Evolutionary conservation across 2,888 invertebrate genomes (phyloP), one percentile per base, ranked within the genome.

Genomic region (Sussaba pulchella): DNA sequence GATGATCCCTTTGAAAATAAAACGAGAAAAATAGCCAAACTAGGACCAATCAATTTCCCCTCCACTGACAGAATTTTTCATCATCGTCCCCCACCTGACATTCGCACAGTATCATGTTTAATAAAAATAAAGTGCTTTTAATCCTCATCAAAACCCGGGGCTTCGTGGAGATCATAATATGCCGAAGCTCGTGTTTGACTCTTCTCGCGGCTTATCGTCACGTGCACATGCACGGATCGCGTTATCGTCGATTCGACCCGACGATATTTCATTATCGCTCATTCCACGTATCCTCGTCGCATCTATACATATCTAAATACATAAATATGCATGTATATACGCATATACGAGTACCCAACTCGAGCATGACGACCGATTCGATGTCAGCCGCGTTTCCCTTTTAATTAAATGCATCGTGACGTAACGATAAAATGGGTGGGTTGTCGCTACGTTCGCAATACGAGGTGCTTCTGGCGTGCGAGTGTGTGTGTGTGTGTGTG

Each of bases 391-490:
- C 79, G 74, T 80, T 76, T 86, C 83, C 82, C 84, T 85, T 87
- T 88, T 89, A 89, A 89, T 89, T 89, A 89, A 89, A 87, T 87
- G 86, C 85, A 86, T 81, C 85, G 84, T 87, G 86, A 86, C 83
- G 85, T 85, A 84, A 78, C 75, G 61, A 64, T 73, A 78, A 59
- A 73, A 36, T 17, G 69, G 26, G 50, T 54, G 64, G 10, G 64
- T n/a, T 6, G 43, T n/a, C 9, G n/a, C 45, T 21, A 45, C 24
- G 24, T 47, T 57, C 26, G 64, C 26, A 31, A 61, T 69, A 76
- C 12, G 52, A 26, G 3, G 36, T 26, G 52, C 1, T 36, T 50
- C n/a, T 14, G 39, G 17, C 41, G 24, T 67, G 41, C 54, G n/a
- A n/a, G n/a, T n/a, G n/a, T n/a, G n/a, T n/a, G n/a, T n/a, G n/a